Evolutionary conservation across 2,888 invertebrate genomes (phyloP), one percentile per base, ranked within the genome.

Genomic region (Lobophora halterata): DNA sequence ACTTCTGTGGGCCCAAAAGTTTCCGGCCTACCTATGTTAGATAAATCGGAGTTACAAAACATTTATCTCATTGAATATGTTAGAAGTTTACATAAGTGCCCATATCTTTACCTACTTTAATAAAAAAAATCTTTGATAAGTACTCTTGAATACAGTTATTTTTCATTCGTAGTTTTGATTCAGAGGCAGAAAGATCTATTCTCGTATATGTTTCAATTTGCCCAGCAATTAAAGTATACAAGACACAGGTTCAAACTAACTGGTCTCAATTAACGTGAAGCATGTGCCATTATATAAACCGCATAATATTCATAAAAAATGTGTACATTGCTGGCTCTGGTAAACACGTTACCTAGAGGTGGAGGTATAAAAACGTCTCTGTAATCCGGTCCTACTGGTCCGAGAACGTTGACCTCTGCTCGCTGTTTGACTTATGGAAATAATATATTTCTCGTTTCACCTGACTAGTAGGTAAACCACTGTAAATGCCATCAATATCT

Each of bases 351-450:
- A 63, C 61, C 69, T 68, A 66, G 61, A 65, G 70, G 61, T 74
- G 73, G 78, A 70, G 78, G 73, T 71, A 79, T 79, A 81, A 85
- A 86, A 83, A 79, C 71, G 69, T 61, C 73, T 75, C 65, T 42
- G 55, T 74, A 75, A 85, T 75, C 86, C 85, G 85, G 86, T 85
- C 81, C 41, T 73, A 74, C 85, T 70, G 78, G 79, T 82, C 73
- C 51, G 71, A 78, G 85, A 79, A 71, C 86, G 78, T 79, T 73
- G 86, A 86, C 83, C 86, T 71, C 78, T 51, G 61, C 61, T 70
- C 65, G 78, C 73, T 57, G 77, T 77, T 82, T 83, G 81, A 79
- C 82, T 82, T 86, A 85, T 86, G 83, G 79, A 83, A 83, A 83
- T 82, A 67, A 42, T 46, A 71, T 65, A 79, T 79, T 78, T 79